Evolutionary conservation across 2,113 vertebrate genomes (phyloP).

Genomic region (Vidua chalybeata): DNA sequence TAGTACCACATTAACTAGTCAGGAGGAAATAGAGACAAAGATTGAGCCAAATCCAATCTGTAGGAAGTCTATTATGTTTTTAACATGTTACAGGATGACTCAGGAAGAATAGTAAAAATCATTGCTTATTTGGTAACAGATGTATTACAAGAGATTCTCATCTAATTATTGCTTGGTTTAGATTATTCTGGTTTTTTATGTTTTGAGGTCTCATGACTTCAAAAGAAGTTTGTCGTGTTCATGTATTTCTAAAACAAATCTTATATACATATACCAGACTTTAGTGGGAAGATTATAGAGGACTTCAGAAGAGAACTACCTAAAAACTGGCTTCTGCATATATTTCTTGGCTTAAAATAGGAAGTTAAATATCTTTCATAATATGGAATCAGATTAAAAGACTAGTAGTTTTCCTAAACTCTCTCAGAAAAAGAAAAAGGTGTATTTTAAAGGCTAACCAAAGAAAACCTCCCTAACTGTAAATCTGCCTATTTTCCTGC

Average conservation of each 20-base stretch:
- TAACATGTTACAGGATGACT: background rate
- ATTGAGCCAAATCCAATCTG: background rate
- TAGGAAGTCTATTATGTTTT: background rate
- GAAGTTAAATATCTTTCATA: background rate
- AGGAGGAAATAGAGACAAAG: background rate
- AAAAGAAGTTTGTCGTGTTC: background rate
- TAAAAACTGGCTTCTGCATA: background rate
- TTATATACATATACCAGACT: background rate
- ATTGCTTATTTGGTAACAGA: background rate
- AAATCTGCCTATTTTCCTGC: conserved; percentile 63
- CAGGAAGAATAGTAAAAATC: background rate
- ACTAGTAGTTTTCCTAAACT: background rate
- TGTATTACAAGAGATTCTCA: background rate
- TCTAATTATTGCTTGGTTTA: background rate
- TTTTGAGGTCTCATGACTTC: background rate
- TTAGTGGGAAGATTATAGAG: background rate
- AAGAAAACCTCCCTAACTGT: conserved; percentile 14
- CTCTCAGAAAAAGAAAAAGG: background rate
- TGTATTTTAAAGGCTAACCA: background rate
- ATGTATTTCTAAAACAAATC: background rate
- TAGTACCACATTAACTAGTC: background rate
- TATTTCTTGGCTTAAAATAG: background rate
- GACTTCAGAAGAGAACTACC: background rate
- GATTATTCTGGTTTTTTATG: background rate
- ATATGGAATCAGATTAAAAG: background rate